These are phyloP conservation scores for Paratrypauchen microcephalus DNA, from an alignment of 2,797 vertebrate species.

Conservation along the genomic window DNA sequence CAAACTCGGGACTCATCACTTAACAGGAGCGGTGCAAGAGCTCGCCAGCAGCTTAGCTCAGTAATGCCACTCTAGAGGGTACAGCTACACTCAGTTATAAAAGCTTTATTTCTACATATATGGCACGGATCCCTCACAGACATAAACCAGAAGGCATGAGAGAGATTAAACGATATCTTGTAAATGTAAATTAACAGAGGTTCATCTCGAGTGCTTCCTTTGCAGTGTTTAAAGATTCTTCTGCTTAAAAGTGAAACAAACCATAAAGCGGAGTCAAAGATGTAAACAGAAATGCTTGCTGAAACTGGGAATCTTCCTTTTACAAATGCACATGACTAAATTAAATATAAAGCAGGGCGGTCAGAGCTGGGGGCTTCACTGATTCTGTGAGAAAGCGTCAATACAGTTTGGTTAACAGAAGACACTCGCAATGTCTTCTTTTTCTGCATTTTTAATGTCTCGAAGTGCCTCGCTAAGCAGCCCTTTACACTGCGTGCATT, in stretches of 20 bases:
- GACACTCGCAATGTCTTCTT: background rate
- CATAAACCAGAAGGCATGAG: conserved; percentile 3
- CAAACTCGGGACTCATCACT: conserved; percentile 53
- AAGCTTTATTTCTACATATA: conserved; percentile 16
- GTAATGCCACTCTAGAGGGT: conserved; percentile 8
- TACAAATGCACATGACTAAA: conserved; percentile 25
- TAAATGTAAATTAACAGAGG: conserved; percentile 14
- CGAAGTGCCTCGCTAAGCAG: background rate
- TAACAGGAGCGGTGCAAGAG: conserved; percentile 45
- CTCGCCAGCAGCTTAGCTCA: conserved; percentile 27
- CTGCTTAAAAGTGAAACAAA: conserved; percentile 30
- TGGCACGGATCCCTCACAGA: conserved; percentile 11
- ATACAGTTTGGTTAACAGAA: conserved; percentile 10
- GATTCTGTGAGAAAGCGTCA: conserved; percentile 19
- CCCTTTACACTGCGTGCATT: background rate
- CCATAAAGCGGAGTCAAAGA: conserved; percentile 29
- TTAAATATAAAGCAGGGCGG: conserved; percentile 27
- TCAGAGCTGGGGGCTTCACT: conserved; percentile 1
- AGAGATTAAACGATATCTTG: conserved; percentile 1
- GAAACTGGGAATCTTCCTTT: conserved; percentile 19
- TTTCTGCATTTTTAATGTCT: background rate
- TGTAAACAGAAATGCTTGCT: conserved; percentile 34
- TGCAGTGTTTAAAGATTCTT: conserved; percentile 46
- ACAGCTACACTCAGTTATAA: conserved; percentile 29
- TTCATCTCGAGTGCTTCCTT: conserved; percentile 14